Conservation (phyloP, 1,140 invertebrate genomes). For the Heterodera carotae region DNA sequence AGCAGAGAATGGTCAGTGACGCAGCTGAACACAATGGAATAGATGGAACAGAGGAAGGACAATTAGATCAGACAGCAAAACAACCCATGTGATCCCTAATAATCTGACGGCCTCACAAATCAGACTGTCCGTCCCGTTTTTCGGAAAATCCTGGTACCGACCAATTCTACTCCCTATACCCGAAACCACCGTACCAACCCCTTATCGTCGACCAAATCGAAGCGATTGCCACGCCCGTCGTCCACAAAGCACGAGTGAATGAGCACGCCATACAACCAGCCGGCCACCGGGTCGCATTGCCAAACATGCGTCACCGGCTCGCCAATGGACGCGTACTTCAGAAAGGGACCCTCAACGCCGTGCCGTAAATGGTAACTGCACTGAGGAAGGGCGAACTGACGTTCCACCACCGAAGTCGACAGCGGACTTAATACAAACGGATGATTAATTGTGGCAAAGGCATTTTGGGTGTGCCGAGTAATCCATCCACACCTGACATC, state of each 20-base stretch:
- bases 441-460: not conserved
- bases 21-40: conserved; percentile 51
- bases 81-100: too few relatives aligned
- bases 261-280: conserved; percentile 58
- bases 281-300: conserved; percentile 51
- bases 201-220: conserved; percentile 61
- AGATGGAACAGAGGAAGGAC: not conserved
- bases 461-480: not conserved
- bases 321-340: conserved; percentile 60
- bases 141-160: too few relatives aligned
- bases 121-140: too few relatives aligned
- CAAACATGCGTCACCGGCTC: conserved; percentile 59
- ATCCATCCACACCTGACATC: conserved; percentile 55
- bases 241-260: conserved; percentile 64
- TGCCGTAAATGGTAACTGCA: conserved; percentile 61
- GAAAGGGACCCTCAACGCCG: conserved; percentile 48
- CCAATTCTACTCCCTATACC: too few relatives aligned
- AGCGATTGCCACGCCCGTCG: conserved; percentile 62
- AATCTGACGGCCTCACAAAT: too few relatives aligned
- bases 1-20: conserved; percentile 53
- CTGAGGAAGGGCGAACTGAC: conserved; percentile 57
- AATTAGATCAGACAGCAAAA: not conserved
- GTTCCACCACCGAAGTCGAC: conserved; percentile 56
- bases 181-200: conserved; percentile 50
- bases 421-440: conserved; percentile 47